Evolutionary conservation across 30 jellyfish, hydroid and myxozoan species (phyloP), one percentile per base, ranked within the genome.

Genomic region (Clytia hemisphaerica): DNA sequence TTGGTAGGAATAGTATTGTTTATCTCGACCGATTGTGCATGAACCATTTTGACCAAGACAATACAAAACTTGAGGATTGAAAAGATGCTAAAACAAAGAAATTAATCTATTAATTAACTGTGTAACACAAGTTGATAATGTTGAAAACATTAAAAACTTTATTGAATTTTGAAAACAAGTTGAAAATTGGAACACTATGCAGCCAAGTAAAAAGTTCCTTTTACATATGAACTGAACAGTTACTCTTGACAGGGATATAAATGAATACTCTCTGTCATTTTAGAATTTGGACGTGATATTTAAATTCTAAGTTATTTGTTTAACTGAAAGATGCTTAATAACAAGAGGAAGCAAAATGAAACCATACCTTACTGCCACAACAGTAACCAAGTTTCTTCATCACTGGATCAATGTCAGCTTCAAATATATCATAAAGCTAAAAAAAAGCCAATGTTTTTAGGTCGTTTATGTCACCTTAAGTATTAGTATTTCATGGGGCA

Each of bases 301-400:
- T n/a, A n/a, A n/a, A n/a, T n/a, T n/a, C n/a, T n/a, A n/a, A n/a
- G n/a, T n/a, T n/a, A n/a, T n/a, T n/a, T n/a, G n/a, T n/a, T n/a
- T n/a, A n/a, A n/a, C n/a, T n/a, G n/a, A n/a, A n/a, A n/a, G n/a
- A n/a, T n/a, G n/a, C n/a, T n/a, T n/a, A n/a, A n/a, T n/a, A n/a
- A n/a, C n/a, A n/a, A n/a, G n/a, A n/a, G n/a, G n/a, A n/a, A 1
- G 16, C 33, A 28, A 51, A 18, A 15, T n/a, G n/a, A n/a, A 6
- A 28, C 19, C 75, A 3, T 57, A 91, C 99, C 95, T 82, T 91
- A 60, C 83, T 82, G 18, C 99, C 99, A 58, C 99, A 92, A 54
- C 99, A 92, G 60, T 92, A 92, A 19, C 99, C 99, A 14, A 92
- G 85, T 6, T 70, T 45, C 59, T 83, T 83, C 99, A 92, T 92